Conservation (phyloP, 1,140 invertebrate genomes). For the Anthonomus grandis region DNA sequence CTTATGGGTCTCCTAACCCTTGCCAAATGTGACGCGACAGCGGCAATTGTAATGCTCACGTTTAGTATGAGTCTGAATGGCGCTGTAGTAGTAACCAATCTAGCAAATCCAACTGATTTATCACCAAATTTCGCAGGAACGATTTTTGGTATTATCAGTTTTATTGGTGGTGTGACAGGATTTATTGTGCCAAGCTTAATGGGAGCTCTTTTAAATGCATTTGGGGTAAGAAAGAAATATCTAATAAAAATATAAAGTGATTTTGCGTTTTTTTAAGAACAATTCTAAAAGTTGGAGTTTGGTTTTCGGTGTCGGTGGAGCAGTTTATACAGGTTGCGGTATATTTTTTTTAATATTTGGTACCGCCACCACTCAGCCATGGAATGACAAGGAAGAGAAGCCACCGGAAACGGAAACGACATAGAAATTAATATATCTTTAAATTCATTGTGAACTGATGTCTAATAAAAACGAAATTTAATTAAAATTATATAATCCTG, state of each 20-base stretch:
- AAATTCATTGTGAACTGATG: too few relatives aligned
- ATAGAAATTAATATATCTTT: too few relatives aligned
- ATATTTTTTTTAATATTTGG: conserved; percentile 54
- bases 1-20: conserved; percentile 63
- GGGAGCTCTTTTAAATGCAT: conserved; percentile 62
- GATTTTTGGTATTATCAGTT: conserved; percentile 70
- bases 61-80: conserved; percentile 77
- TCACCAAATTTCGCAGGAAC: conserved; percentile 77
- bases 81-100: conserved; percentile 75
- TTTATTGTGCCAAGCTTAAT: conserved; percentile 66
- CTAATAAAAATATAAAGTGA: too few relatives aligned
- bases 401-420: background rate
- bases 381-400: conserved; percentile 41
- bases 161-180: conserved; percentile 69
- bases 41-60: conserved; percentile 66
- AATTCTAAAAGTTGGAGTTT: conserved; percentile 57
- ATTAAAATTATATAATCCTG: too few relatives aligned
- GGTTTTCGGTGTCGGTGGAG: conserved; percentile 58
- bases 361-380: conserved; percentile 49
- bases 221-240: conserved; percentile 51
- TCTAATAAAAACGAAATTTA: too few relatives aligned
- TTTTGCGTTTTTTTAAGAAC: conserved; percentile 49
- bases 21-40: conserved; percentile 61
- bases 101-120: conserved; percentile 80
- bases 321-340: conserved; percentile 52